Evolutionary conservation across 2,888 invertebrate species (phyloP).

Genomic region (Drosophila flavopinicola): DNA sequence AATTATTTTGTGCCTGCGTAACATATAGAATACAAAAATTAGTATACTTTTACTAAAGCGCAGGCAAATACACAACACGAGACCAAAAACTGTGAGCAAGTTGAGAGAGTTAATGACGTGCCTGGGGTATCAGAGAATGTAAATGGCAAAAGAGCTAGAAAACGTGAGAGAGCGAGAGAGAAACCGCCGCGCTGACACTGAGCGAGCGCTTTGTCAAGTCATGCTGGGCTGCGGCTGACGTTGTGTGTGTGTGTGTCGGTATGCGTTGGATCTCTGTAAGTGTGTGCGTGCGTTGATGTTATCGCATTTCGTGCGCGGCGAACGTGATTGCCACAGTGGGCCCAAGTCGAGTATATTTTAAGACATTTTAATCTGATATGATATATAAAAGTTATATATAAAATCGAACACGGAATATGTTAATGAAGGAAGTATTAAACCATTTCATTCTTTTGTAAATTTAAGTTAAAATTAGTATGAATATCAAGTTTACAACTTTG

Average conservation of each 20-base stretch:
- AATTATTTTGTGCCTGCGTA: neutral
- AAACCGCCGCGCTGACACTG: constrained; percentile 39
- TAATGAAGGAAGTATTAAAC: neutral
- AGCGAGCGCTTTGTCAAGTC: constrained; percentile 40
- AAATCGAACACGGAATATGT: neutral
- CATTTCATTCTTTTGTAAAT: neutral
- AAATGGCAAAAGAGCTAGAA: constrained; percentile 50
- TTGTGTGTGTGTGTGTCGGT: constrained; percentile 20
- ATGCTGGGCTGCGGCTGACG: constrained; percentile 50
- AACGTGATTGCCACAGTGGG: constrained; percentile 74
- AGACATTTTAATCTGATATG: neutral
- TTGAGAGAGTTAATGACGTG: constrained; percentile 49
- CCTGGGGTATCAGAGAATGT: constrained; percentile 33
- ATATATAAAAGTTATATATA: neutral
- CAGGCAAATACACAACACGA: constrained; percentile 43
- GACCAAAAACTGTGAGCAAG: constrained; percentile 39
- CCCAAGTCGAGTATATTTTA: neutral
- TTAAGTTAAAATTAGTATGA: neutral
- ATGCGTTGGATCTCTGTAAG: constrained; percentile 34
- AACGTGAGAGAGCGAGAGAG: constrained; percentile 42
- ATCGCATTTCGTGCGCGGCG: constrained; percentile 71
- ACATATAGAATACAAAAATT: constrained; percentile 20
- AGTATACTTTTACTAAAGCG: constrained; percentile 16
- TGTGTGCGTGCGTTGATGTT: constrained; percentile 54
- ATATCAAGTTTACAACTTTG: neutral